Evolutionary conservation across 1,140 invertebrate species (phyloP).

Genomic region (Scaptomyza hsui): DNA sequence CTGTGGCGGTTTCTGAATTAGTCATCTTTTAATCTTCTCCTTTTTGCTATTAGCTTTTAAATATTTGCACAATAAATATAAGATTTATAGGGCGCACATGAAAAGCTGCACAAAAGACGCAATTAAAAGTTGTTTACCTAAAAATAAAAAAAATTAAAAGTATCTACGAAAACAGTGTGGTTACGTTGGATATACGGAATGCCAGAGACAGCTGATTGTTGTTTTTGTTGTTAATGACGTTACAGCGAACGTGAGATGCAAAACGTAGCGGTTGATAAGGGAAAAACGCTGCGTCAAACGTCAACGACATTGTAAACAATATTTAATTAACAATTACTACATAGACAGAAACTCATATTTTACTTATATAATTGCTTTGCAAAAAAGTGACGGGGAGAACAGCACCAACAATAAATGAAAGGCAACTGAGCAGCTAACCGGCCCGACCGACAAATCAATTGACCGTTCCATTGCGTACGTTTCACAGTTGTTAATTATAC

Average conservation of each 20-base stretch:
- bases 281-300: conserved; percentile 10
- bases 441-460: conserved; percentile 44
- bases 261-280: conserved; percentile 40
- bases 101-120: conserved; percentile 16
- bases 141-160: conserved; percentile 2
- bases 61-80: conserved; percentile 56
- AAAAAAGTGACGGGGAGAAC: conserved; percentile 39
- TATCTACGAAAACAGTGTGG: background rate
- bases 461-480: conserved; percentile 25
- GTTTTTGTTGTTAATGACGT: conserved; percentile 14
- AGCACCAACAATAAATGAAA: conserved; percentile 45
- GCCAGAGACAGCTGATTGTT: background rate
- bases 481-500: conserved; percentile 16
- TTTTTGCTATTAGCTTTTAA: conserved; percentile 7
- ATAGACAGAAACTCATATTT: conserved; percentile 17
- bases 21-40: conserved; percentile 6
- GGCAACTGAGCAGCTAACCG: conserved; percentile 17
- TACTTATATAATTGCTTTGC: conserved; percentile 45
- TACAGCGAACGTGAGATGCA: conserved; percentile 9
- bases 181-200: background rate
- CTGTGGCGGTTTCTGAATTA: background rate
- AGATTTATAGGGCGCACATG: conserved; percentile 27
- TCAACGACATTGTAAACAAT: conserved; percentile 26
- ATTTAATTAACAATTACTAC: conserved; percentile 60
- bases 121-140: conserved; percentile 7